Evolutionary conservation across 2,888 invertebrate species (phyloP).

Genomic region (Julus scandinavius): DNA sequence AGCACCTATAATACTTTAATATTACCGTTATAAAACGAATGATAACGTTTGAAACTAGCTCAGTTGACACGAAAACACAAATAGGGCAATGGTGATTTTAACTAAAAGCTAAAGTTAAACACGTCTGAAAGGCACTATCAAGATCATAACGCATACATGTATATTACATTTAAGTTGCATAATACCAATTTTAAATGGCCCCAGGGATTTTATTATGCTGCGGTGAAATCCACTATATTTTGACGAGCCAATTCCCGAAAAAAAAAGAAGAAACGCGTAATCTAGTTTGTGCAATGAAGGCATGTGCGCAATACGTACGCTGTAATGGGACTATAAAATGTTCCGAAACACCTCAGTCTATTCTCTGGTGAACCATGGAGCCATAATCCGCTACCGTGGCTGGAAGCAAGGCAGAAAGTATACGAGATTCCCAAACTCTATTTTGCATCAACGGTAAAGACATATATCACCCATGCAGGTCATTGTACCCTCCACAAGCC

Average conservation of each 20-base stretch:
- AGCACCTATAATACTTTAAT: too few species aligned
- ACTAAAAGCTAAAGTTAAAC: neutral
- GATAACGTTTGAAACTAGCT: too few species aligned
- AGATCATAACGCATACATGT: neutral
- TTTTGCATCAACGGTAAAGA: conserved; percentile 16
- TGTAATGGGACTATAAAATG: neutral
- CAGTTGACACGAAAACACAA: neutral
- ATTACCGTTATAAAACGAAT: too few species aligned
- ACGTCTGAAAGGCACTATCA: neutral
- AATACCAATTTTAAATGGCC: neutral
- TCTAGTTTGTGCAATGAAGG: conserved; percentile 11
- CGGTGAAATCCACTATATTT: conserved; percentile 20
- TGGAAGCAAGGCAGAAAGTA: neutral
- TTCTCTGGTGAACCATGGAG: neutral
- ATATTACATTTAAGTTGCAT: conserved; percentile 15
- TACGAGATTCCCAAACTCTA: neutral
- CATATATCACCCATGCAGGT: neutral
- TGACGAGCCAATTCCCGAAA: neutral
- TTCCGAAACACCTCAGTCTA: conserved; percentile 16
- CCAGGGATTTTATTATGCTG: neutral
- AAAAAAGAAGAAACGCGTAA: neutral
- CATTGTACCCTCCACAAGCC: conserved; percentile 17
- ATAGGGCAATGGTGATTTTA: neutral
- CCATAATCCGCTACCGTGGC: neutral
- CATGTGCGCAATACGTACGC: neutral